Percentiles rank a stretch among this genome's conserved stretches.
These are phyloP conservation scores for Mylabris sibirica DNA, from an alignment of 2,888 invertebrate genomes.

Conservation along the genomic window DNA sequence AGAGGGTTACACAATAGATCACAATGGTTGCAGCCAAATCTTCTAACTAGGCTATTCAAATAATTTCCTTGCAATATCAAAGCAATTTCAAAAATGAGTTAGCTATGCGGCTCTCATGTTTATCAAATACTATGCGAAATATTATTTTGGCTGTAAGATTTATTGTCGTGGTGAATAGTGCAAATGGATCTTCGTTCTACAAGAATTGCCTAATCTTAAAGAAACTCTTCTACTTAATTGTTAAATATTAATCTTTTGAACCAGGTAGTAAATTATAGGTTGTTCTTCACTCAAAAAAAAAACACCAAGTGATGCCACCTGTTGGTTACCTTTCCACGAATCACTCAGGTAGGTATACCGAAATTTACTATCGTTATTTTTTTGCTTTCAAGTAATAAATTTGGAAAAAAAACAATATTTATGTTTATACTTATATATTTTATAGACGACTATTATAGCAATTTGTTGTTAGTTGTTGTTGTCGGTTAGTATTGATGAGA, in stretches of 20 bases:
- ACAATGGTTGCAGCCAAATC: no score
- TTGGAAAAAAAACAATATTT: background rate
- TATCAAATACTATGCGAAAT: no score
- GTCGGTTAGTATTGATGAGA: conserved; percentile 16
- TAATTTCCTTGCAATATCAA: no score
- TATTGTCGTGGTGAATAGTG: no score
- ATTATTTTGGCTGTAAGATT: no score
- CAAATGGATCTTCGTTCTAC: no score
- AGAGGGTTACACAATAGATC: no score
- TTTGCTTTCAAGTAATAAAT: background rate
- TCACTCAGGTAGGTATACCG: background rate
- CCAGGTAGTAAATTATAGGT: background rate
- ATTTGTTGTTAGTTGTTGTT: conserved; percentile 1
- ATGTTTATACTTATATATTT: background rate
- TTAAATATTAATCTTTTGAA: background rate
- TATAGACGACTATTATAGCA: background rate
- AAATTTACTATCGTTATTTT: background rate
- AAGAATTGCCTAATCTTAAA: background rate
- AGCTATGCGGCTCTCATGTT: no score
- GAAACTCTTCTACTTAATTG: background rate
- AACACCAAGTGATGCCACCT: background rate
- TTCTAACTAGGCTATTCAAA: no score
- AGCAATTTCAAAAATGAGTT: no score
- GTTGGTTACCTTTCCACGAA: background rate
- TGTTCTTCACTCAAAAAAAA: background rate